These are phyloP conservation scores for Apogon talboti DNA, from an alignment of 2,797 vertebrate genomes.

Conservation along the genomic window DNA sequence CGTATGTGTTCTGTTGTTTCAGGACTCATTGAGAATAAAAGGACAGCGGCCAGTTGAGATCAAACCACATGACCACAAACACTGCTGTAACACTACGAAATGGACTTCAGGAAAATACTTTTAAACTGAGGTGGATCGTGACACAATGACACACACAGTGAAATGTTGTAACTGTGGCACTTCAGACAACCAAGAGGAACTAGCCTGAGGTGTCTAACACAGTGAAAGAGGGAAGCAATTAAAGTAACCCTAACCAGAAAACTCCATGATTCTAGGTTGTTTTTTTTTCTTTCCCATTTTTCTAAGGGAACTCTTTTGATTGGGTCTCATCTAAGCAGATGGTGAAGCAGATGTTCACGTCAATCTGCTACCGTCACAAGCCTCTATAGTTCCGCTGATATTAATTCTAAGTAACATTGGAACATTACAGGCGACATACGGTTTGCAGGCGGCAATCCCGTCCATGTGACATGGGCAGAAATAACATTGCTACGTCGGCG, in stretches of 20 bases:
- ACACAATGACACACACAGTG: background rate
- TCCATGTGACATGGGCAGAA: constrained; percentile 5
- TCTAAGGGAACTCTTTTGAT: no score
- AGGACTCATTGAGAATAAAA: constrained; percentile 40
- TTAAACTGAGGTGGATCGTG: background rate
- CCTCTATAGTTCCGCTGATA: background rate
- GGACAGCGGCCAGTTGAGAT: constrained; percentile 23
- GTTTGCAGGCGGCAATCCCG: background rate
- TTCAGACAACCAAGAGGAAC: background rate
- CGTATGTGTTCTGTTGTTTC: constrained; percentile 56
- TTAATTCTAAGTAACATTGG: background rate
- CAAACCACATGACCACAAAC: constrained; percentile 7
- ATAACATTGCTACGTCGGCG: background rate
- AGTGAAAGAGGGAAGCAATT: no score
- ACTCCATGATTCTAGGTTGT: no score
- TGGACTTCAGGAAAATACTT: constrained; percentile 9
- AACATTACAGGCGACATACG: background rate
- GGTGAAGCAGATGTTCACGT: background rate
- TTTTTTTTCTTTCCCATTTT: no score
- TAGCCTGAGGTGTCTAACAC: background rate
- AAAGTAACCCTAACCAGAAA: no score
- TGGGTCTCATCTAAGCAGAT: background rate
- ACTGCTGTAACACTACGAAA: constrained; percentile 21
- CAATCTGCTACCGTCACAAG: background rate
- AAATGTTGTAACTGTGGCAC: constrained; percentile 1